Evolutionary conservation across 2,888 invertebrate species (phyloP).

Genomic region (Apamea sordens): DNA sequence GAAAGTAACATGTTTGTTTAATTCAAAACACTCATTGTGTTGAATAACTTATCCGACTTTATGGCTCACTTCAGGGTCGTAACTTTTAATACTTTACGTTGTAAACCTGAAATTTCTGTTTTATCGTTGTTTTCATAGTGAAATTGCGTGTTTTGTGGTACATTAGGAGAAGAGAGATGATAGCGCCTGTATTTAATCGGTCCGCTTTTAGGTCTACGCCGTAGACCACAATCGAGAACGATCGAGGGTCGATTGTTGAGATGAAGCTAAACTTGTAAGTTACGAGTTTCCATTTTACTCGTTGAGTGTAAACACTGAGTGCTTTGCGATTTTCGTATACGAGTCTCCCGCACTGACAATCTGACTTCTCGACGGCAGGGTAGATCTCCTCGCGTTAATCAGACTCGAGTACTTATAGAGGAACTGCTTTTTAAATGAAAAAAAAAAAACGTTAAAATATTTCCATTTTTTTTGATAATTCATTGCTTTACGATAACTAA

Average conservation of each 20-base stretch:
- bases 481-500: constrained; percentile 1
- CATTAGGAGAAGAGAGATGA: constrained; percentile 25
- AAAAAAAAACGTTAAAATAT: no score
- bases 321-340: not conserved
- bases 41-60: constrained; percentile 55
- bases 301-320: not conserved
- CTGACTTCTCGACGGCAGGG: not conserved
- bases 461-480: not conserved
- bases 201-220: constrained; percentile 6
- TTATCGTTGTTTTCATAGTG: constrained; percentile 49
- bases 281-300: not conserved
- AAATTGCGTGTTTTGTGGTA: constrained; percentile 42
- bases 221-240: constrained; percentile 1
- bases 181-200: constrained; percentile 7
- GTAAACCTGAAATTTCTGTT: constrained; percentile 50
- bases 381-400: not conserved
- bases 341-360: no score
- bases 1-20: constrained; percentile 43
- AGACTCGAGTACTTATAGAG: not conserved
- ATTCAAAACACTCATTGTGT: constrained; percentile 41
- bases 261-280: not conserved
- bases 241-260: no score
- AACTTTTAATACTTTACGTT: constrained; percentile 60
- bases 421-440: not conserved
- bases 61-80: constrained; percentile 43